Evolutionary conservation across 2,797 vertebrate species (phyloP).

Genomic region (Chelidonichthys spinosus): DNA sequence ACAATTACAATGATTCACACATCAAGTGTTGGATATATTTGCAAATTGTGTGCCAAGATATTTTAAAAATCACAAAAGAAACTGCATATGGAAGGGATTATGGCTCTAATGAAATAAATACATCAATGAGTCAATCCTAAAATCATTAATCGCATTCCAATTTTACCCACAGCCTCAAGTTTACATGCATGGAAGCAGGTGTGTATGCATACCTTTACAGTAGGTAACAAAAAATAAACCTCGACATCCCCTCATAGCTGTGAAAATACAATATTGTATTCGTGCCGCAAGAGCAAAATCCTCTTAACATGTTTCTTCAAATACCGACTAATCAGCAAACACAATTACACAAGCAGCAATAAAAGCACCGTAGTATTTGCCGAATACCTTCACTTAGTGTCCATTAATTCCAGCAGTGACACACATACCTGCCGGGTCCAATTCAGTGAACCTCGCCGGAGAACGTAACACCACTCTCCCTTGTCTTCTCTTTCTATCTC

Average conservation of each 20-base stretch:
- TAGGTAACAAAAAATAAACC: constrained; percentile 21
- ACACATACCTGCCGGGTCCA: constrained; percentile 78
- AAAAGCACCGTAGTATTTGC: background rate
- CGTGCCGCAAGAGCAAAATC: constrained; percentile 36
- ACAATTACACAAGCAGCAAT: constrained; percentile 8
- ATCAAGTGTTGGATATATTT: background rate
- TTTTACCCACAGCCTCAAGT: constrained; percentile 12
- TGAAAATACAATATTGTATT: constrained; percentile 20
- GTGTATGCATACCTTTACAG: constrained; percentile 51
- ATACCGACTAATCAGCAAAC: constrained; percentile 28
- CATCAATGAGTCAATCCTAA: background rate
- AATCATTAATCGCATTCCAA: constrained; percentile 1
- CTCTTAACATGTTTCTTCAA: constrained; percentile 16
- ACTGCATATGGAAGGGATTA: background rate
- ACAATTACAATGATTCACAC: constrained; percentile 10
- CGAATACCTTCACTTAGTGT: constrained; percentile 47
- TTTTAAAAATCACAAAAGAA: background rate
- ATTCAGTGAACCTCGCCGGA: constrained; percentile 40
- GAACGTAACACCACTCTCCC: constrained; percentile 52
- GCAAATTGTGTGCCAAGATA: background rate
- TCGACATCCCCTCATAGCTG: constrained; percentile 40
- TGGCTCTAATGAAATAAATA: constrained; percentile 1
- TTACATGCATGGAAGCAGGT: constrained; percentile 37
- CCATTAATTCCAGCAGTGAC: constrained; percentile 41
- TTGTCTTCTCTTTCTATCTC: constrained; percentile 40